Conservation (phyloP, 2,797 vertebrate species). For the Melopsittacus undulatus region DNA sequence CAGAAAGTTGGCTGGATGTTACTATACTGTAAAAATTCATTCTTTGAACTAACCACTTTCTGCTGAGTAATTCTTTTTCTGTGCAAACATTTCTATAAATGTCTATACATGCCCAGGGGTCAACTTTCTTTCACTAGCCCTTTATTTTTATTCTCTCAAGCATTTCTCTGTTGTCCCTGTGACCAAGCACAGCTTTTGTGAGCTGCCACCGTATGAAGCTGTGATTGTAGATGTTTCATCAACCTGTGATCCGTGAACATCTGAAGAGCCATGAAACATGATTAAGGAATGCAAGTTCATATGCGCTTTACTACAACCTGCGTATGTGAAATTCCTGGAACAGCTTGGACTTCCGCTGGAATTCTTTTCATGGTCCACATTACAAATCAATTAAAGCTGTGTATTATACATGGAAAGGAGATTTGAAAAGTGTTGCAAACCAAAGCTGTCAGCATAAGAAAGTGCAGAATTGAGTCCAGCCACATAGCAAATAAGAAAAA, state of each 20-base stretch:
- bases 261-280: neutral
- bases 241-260: neutral
- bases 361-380: neutral
- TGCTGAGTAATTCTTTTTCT: conserved; percentile 30
- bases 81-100: neutral
- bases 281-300: neutral
- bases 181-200: neutral
- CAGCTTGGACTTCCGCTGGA: neutral
- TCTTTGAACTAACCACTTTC: conserved; percentile 39
- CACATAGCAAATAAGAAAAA: neutral
- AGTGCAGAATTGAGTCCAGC: neutral
- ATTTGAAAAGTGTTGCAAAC: neutral
- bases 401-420: neutral
- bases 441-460: neutral
- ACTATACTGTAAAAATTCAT: neutral
- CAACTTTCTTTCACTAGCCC: neutral
- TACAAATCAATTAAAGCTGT: neutral
- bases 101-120: neutral
- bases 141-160: neutral
- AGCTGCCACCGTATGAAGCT: neutral
- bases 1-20: conserved; percentile 11
- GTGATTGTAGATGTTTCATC: neutral
- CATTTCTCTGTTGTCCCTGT: neutral
- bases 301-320: neutral
- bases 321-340: neutral